Evolutionary conservation across 2,797 vertebrate genomes (phyloP).

Genomic region (Eupleurogrammus muticus): DNA sequence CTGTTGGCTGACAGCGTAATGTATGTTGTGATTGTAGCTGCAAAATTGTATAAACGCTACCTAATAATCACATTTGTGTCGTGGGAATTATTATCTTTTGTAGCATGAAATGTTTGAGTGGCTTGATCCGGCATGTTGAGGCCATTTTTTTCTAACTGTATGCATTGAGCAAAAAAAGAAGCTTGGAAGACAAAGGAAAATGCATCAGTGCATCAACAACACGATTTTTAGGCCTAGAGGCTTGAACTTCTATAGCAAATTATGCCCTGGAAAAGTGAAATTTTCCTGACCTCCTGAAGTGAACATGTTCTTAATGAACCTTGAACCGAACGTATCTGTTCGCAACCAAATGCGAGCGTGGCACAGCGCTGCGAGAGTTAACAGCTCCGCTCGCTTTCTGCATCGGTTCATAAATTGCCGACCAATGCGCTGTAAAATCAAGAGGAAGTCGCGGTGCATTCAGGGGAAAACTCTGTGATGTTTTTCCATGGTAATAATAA

Average conservation of each 20-base stretch:
- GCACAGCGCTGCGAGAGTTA: too few relatives aligned
- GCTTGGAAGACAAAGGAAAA: conserved; percentile 5
- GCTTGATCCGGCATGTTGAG: not conserved
- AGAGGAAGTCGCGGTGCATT: too few relatives aligned
- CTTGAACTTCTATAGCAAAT: conserved; percentile 32
- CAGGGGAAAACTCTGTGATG: too few relatives aligned
- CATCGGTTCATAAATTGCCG: too few relatives aligned
- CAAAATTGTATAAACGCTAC: not conserved
- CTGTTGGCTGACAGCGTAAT: not conserved
- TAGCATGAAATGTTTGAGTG: conserved; percentile 11
- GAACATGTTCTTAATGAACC: conserved; percentile 2
- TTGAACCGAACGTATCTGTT: too few relatives aligned
- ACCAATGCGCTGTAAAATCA: too few relatives aligned
- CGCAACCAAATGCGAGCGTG: too few relatives aligned
- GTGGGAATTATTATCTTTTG: conserved; percentile 16
- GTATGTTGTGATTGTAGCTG: conserved; percentile 9
- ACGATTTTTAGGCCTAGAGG: conserved; percentile 7
- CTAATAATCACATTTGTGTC: conserved; percentile 11
- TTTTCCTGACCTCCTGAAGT: conserved; percentile 35
- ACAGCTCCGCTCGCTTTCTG: too few relatives aligned
- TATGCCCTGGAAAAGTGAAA: conserved; percentile 46
- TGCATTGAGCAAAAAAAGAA: conserved; percentile 14
- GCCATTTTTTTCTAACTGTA: conserved; percentile 5
- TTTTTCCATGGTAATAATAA: too few relatives aligned
- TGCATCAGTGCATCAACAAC: conserved; percentile 23